Evolutionary conservation across 2,113 vertebrate genomes (phyloP).

Genomic region (Tympanuchus pallidicinctus): DNA sequence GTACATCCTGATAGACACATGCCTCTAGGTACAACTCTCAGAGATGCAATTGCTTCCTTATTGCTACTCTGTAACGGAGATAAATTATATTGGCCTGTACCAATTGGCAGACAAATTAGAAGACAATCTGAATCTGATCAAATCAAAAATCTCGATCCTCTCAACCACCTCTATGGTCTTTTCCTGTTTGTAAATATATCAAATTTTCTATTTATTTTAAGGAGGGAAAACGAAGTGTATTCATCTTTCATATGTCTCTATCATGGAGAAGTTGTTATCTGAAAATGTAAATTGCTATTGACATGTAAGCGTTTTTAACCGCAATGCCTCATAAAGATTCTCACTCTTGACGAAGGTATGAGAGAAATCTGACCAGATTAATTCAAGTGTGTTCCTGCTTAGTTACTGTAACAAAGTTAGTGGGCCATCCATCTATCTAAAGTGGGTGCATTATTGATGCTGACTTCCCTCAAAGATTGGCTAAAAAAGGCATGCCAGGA

Average conservation of each 20-base stretch:
- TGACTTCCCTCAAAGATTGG: slow-evolving; percentile 1
- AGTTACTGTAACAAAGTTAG: not conserved
- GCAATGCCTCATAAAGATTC: not conserved
- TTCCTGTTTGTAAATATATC: not conserved
- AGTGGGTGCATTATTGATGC: not conserved
- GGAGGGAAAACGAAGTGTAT: not conserved
- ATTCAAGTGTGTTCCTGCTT: not conserved
- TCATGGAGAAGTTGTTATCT: not conserved
- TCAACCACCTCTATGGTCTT: not conserved
- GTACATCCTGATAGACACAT: not conserved
- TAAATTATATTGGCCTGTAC: not conserved
- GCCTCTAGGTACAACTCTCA: not conserved
- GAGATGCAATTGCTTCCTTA: not conserved
- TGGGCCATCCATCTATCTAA: not conserved
- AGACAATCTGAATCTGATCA: not conserved
- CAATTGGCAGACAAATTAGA: not conserved
- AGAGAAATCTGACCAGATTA: not conserved
- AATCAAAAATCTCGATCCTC: not conserved
- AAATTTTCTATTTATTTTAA: not conserved
- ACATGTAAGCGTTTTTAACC: not conserved
- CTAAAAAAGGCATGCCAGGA: not conserved
- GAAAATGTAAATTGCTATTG: not conserved
- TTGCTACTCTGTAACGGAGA: not conserved
- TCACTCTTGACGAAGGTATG: not conserved
- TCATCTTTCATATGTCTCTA: not conserved